These are phyloP conservation scores for Rhingia campestris DNA, from an alignment of 2,888 invertebrate species.

Conservation along the genomic window DNA sequence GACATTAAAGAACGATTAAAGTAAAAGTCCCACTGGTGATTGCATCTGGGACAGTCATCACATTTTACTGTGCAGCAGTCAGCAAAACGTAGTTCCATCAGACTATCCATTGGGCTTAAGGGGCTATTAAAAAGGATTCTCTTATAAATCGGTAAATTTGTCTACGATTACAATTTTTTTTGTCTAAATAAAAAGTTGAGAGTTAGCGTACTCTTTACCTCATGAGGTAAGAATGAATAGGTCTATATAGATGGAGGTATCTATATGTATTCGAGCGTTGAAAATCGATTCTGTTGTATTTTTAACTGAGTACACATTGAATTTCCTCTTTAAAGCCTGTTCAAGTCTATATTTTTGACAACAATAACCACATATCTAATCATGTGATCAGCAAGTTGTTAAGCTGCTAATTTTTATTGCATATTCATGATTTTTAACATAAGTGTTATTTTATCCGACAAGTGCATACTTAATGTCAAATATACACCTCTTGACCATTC, in stretches of 20 bases:
- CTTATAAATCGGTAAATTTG: slow-evolving; percentile 13
- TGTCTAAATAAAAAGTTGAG: slow-evolving; percentile 1
- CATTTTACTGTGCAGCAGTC: slow-evolving; percentile 30
- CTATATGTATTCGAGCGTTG: too few species aligned
- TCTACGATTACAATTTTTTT: background rate
- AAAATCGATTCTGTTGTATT: too few species aligned
- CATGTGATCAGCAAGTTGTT: too few species aligned
- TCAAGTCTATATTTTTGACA: too few species aligned
- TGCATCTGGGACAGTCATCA: slow-evolving; percentile 52
- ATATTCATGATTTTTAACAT: too few species aligned
- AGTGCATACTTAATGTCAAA: background rate
- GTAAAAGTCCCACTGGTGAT: slow-evolving; percentile 16
- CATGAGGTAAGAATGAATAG: background rate
- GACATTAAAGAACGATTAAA: slow-evolving; percentile 52
- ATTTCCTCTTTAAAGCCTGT: too few species aligned
- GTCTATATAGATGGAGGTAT: too few species aligned
- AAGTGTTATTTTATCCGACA: too few species aligned
- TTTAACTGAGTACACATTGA: too few species aligned
- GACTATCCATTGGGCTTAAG: slow-evolving; percentile 30
- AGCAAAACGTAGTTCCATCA: slow-evolving; percentile 7
- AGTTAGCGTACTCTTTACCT: background rate
- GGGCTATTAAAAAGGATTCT: slow-evolving; percentile 23
- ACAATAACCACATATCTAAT: too few species aligned
- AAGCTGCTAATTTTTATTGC: too few species aligned
- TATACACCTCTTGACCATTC: background rate